phyloP scores from a whole-genome alignment of 1,140 invertebrate species.

The Coelopa frigida region DNA sequence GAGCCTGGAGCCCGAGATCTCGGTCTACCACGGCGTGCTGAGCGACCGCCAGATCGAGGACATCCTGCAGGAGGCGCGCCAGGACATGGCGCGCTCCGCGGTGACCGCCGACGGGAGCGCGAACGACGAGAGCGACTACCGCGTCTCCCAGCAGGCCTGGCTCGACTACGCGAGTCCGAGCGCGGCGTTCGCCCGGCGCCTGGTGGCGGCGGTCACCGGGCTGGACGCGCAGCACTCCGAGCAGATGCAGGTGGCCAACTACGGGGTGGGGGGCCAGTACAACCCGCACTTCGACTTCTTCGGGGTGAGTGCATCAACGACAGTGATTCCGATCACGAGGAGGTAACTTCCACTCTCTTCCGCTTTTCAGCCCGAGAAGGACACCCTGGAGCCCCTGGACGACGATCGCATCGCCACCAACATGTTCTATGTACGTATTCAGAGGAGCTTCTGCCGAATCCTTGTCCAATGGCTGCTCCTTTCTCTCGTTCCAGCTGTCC shows the following conservation, averaged over 20 bases:
- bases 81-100: conserved; percentile 61
- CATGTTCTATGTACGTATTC: conserved; percentile 32
- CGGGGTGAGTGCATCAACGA: conserved; percentile 2
- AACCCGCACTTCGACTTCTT: conserved; percentile 59
- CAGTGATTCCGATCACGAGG: not conserved
- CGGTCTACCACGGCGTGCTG: conserved; percentile 82
- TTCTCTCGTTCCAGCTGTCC: conserved; percentile 69
- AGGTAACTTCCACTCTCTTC: not conserved
- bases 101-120: conserved; percentile 79
- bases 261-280: conserved; percentile 66
- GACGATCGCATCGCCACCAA: conserved; percentile 36
- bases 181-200: conserved; percentile 60
- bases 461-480: not conserved
- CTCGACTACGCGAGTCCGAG: conserved; percentile 73
- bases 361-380: not conserved
- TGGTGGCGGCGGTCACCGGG: conserved; percentile 70
- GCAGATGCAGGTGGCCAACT: conserved; percentile 57
- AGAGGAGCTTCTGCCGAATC: too few species aligned
- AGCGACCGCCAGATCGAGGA: conserved; percentile 76
- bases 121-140: conserved; percentile 59
- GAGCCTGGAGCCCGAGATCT: conserved; percentile 73
- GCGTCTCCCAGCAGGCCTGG: conserved; percentile 97
- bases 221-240: conserved; percentile 64
- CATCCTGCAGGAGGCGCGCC: conserved; percentile 68
- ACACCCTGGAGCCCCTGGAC: not conserved